phyloP scores from a whole-genome alignment of 2,888 invertebrate genomes.

The Andrena trimmerana region DNA sequence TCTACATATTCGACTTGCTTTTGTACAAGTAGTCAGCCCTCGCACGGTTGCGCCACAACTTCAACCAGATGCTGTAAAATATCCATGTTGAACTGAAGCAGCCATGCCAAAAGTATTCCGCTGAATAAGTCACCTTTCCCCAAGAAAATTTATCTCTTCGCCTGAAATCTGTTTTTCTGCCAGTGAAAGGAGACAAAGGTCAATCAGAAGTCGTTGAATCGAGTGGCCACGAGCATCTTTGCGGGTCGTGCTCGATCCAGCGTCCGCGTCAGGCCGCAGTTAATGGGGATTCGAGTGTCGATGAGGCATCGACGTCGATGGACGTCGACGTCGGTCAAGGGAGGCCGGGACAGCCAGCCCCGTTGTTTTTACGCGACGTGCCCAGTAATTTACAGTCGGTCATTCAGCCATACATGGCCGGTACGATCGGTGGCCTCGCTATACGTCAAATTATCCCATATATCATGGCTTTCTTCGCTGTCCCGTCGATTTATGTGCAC shows the following conservation, averaged over 20 bases:
- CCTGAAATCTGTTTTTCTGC: slow-evolving; percentile 24
- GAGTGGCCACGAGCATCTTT: slow-evolving; percentile 31
- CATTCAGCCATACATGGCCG: slow-evolving; percentile 83
- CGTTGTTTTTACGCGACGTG: slow-evolving; percentile 81
- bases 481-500: slow-evolving; percentile 82
- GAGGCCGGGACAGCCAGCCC: slow-evolving; percentile 68
- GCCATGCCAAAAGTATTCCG: not conserved
- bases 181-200: slow-evolving; percentile 48
- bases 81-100: no score
- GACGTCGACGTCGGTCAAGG: slow-evolving; percentile 76
- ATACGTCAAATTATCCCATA: slow-evolving; percentile 85
- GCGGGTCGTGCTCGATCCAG: slow-evolving; percentile 60
- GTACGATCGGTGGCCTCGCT: slow-evolving; percentile 80
- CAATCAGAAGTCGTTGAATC: slow-evolving; percentile 39
- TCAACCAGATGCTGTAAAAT: no score
- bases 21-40: no score
- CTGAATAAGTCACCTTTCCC: not conserved
- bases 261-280: slow-evolving; percentile 61
- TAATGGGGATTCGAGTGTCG: slow-evolving; percentile 79
- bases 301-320: slow-evolving; percentile 80
- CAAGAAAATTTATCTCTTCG: no score
- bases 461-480: slow-evolving; percentile 83
- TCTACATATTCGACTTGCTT: no score
- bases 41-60: no score
- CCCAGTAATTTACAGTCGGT: slow-evolving; percentile 84